Percentiles rank a stretch among this genome's conserved stretches.
These are phyloP conservation scores for Campylomormyrus numenius DNA, from an alignment of 2,113 vertebrate species.

Conservation along the genomic window DNA sequence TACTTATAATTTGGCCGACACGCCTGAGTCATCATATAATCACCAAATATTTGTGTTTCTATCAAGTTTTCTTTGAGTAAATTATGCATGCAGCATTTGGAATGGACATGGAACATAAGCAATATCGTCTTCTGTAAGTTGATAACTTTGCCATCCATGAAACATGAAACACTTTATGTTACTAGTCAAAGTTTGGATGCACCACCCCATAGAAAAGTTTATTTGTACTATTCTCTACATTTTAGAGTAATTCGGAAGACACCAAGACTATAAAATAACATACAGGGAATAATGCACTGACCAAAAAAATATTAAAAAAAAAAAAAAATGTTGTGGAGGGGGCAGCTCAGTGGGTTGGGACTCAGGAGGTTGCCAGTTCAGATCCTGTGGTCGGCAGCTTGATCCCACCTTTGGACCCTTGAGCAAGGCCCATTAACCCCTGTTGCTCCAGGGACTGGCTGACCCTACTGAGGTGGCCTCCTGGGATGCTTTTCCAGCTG, in stretches of 20 bases:
- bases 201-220: background rate
- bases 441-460: background rate
- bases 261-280: background rate
- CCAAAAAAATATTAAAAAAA: background rate
- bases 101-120: background rate
- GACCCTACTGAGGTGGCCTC: background rate
- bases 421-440: background rate
- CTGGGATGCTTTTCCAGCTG: background rate
- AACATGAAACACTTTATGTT: background rate
- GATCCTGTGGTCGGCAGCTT: background rate
- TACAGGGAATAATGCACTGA: background rate
- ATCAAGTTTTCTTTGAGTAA: background rate
- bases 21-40: background rate
- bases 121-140: background rate
- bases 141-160: background rate
- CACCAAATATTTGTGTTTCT: background rate
- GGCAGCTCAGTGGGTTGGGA: background rate
- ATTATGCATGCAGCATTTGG: background rate
- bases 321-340: background rate
- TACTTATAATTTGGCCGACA: background rate
- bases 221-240: background rate
- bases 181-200: background rate
- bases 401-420: background rate
- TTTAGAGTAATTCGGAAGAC: background rate
- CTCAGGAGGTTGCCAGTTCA: background rate